These are phyloP conservation scores for Hermaeophaga mercurialis DNA, from an alignment of 2,888 invertebrate species.

Conservation along the genomic window DNA sequence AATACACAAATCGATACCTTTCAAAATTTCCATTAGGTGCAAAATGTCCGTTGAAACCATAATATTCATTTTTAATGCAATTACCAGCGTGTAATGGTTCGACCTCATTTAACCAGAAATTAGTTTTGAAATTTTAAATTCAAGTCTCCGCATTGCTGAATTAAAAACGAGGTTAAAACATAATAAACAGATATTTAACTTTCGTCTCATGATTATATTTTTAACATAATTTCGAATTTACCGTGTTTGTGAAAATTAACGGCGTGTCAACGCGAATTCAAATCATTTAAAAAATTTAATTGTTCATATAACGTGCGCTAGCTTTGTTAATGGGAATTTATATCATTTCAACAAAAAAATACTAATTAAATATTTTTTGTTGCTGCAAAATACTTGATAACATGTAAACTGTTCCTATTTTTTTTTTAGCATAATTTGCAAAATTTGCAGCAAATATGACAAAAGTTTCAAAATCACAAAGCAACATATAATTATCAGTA, in stretches of 20 bases:
- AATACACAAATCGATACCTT: constrained; percentile 1
- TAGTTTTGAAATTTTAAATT: constrained; percentile 2
- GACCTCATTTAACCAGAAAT: constrained; percentile 4
- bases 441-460: no score
- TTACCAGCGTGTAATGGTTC: neutral
- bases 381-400: no score
- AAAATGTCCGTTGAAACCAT: neutral
- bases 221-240: neutral
- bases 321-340: no score
- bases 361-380: neutral
- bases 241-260: no score
- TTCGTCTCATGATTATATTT: neutral
- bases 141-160: neutral
- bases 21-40: constrained; percentile 1
- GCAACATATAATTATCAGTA: no score
- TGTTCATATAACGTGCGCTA: neutral
- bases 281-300: neutral
- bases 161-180: constrained; percentile 5
- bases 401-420: no score
- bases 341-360: neutral
- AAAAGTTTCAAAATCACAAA: no score
- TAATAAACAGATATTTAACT: constrained; percentile 3
- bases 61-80: constrained; percentile 3
- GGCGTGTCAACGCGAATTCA: no score
- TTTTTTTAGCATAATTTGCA: no score